Percentiles rank a stretch among this genome's conserved stretches.
These are phyloP conservation scores for Dipodomys ordii DNA, from an alignment of 2,113 vertebrate species.

Conservation along the genomic window DNA sequence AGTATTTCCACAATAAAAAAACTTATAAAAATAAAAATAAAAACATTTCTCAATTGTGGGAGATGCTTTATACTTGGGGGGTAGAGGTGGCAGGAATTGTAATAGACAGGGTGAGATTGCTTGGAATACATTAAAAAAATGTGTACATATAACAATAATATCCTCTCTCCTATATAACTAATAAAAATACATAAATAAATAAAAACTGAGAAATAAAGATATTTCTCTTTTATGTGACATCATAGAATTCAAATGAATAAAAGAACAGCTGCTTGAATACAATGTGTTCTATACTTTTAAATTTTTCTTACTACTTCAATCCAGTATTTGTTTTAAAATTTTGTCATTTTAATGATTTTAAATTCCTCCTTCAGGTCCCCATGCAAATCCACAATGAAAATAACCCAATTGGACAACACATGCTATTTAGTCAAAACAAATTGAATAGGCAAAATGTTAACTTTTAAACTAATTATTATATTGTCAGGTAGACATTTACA, in stretches of 20 bases:
- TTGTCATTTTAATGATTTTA: background rate
- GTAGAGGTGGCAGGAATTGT: too few species aligned
- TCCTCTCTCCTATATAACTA: too few species aligned
- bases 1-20: too few species aligned
- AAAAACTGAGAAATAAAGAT: background rate
- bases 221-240: background rate
- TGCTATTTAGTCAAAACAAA: background rate
- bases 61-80: too few species aligned
- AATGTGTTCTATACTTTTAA: background rate
- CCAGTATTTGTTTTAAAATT: background rate
- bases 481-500: background rate
- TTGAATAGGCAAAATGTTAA: background rate
- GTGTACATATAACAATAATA: too few species aligned
- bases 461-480: constrained; percentile 40
- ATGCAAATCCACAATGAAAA: background rate
- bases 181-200: too few species aligned
- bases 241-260: too few species aligned
- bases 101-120: too few species aligned
- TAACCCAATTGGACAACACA: background rate
- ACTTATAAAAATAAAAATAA: too few species aligned
- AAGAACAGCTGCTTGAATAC: background rate
- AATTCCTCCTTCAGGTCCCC: background rate
- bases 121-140: too few species aligned
- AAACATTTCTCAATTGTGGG: too few species aligned
- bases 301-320: background rate